Evolutionary conservation across 2,888 invertebrate species (phyloP).

Genomic region (Sinelater perroti): DNA sequence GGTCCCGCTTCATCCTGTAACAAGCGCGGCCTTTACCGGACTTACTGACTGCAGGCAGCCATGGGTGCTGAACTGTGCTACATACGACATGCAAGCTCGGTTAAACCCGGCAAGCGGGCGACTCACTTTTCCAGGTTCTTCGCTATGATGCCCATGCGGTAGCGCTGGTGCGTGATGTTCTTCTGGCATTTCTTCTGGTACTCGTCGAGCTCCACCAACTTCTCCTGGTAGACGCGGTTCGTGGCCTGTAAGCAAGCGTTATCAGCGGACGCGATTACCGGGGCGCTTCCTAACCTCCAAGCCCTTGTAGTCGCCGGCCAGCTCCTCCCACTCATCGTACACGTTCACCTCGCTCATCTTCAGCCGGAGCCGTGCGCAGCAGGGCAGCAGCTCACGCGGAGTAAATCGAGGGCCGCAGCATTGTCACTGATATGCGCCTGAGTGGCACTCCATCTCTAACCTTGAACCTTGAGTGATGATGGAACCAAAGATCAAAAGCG

Average conservation of each 20-base stretch:
- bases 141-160: conserved; percentile 84
- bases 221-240: conserved; percentile 84
- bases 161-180: conserved; percentile 90
- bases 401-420: not conserved
- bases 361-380: no score
- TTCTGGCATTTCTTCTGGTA: conserved; percentile 88
- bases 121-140: conserved; percentile 83
- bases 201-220: conserved; percentile 84
- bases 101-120: conserved; percentile 7
- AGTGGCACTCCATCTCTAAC: conserved; percentile 7
- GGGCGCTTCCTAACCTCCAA: conserved; percentile 72
- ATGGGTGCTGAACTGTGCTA: no score
- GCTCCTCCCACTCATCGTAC: conserved; percentile 78
- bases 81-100: no score
- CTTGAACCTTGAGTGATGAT: conserved; percentile 8
- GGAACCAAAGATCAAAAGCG: conserved; percentile 15
- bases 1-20: conserved; percentile 51
- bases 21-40: no score
- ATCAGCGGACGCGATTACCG: conserved; percentile 25
- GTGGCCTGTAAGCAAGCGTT: conserved; percentile 65
- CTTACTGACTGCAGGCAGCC: no score
- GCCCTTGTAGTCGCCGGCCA: conserved; percentile 79
- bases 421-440: not conserved
- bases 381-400: not conserved
- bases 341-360: conserved; percentile 51